These are phyloP conservation scores for Scleropages formosus DNA, from an alignment of 2,797 vertebrate genomes.

Conservation along the genomic window DNA sequence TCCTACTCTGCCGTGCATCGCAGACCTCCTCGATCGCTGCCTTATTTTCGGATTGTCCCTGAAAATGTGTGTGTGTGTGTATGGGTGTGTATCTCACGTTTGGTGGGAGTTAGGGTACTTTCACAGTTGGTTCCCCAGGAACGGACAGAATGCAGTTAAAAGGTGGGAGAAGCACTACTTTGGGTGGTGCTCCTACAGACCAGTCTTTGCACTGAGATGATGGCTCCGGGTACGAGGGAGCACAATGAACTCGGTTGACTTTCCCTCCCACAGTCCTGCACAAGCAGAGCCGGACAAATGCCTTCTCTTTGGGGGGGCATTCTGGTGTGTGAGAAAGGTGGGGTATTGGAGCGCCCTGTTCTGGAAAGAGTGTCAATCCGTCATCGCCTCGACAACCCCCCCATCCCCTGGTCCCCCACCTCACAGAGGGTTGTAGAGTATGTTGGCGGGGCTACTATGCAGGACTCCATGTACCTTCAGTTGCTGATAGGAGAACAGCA, in stretches of 20 bases:
- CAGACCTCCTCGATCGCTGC: not conserved
- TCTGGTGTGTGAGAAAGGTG: not conserved
- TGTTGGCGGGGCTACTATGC: not conserved
- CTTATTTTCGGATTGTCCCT: too few relatives aligned
- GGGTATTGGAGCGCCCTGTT: not conserved
- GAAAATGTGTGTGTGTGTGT: not conserved
- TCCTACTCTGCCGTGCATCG: not conserved
- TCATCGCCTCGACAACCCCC: not conserved
- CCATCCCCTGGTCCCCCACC: not conserved
- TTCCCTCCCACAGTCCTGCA: too few relatives aligned
- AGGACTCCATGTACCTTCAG: too few relatives aligned
- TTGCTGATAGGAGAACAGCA: not conserved
- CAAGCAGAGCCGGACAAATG: not conserved
- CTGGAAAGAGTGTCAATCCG: conserved; percentile 5
- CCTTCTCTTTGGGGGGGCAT: not conserved
- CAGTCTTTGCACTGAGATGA: too few relatives aligned
- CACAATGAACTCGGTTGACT: too few relatives aligned
- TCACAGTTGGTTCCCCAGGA: too few relatives aligned
- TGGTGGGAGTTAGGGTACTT: not conserved
- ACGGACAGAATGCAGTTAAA: too few relatives aligned
- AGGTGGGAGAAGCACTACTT: too few relatives aligned
- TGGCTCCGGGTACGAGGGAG: too few relatives aligned
- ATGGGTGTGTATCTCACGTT: not conserved
- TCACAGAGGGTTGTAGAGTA: too few relatives aligned
- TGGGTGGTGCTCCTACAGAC: too few relatives aligned